A percentile compares a stretch with the other conserved stretches of the same genome.
Evolutionary conservation across 2,113 vertebrate species (phyloP).

Genomic region (Lepisosteus oculatus): DNA sequence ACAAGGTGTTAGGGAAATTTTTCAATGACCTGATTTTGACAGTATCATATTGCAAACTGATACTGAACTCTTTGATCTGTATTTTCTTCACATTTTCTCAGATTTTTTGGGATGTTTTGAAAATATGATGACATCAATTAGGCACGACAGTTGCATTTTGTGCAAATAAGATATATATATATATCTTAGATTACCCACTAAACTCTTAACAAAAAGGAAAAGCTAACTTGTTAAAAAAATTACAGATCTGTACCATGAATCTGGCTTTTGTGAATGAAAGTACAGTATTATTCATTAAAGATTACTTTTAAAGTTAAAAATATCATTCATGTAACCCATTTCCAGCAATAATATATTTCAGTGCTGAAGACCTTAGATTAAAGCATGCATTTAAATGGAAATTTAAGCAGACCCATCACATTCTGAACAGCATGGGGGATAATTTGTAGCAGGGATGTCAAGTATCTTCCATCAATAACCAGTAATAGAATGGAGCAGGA

Average conservation of each 20-base stretch:
- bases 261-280: too few relatives aligned
- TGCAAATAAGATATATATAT: not conserved
- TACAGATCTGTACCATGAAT: too few relatives aligned
- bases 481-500: not conserved
- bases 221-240: not conserved
- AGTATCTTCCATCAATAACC: slow-evolving; percentile 11
- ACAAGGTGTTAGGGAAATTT: too few relatives aligned
- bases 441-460: slow-evolving; percentile 7
- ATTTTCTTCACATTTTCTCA: too few relatives aligned
- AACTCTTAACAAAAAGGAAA: not conserved
- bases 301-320: slow-evolving; percentile 6
- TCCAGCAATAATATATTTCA: slow-evolving; percentile 8
- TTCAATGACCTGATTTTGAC: too few relatives aligned
- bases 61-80: too few relatives aligned
- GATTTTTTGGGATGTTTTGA: too few relatives aligned
- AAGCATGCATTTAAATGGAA: slow-evolving; percentile 20
- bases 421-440: not conserved
- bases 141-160: too few relatives aligned
- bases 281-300: not conserved
- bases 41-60: too few relatives aligned
- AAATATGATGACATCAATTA: too few relatives aligned
- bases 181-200: not conserved
- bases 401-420: slow-evolving; percentile 6
- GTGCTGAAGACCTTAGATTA: not conserved
- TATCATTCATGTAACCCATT: slow-evolving; percentile 2